Base-by-base conservation (phyloP, 2,113 vertebrate species). In the Datnioides undecimradiatus region DNA sequence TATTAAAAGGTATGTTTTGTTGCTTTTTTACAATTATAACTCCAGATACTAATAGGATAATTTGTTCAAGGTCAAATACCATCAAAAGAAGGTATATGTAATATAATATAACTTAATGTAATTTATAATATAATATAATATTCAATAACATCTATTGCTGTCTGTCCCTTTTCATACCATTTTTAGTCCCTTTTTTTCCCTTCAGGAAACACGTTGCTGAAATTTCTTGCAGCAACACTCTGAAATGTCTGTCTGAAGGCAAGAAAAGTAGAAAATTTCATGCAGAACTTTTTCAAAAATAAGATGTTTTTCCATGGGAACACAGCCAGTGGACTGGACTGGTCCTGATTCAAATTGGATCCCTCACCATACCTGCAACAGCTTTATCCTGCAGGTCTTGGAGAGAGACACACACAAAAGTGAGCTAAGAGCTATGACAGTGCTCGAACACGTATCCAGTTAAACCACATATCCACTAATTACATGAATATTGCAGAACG, bases 401-500 rank as follows among this genome's bases (percentile, higher is more conserved):
- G 27, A 9, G 43, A 34, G 55, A 73, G 49, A 80, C 16, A 3
- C 36, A 62, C 17, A 69, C 45, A 52, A 12, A 57, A 64, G 57
- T 52, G 27, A 66, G 34, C 72, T 48, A 3, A 57, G 34, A 48
- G n/a, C 19, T 45, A 36, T 59, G 17, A 13, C 51, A 40, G 17
- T n/a, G 49, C 3, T 34, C 29, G 34, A 70, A 67, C 62, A 69
- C 29, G 31, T 43, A 41, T 79, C 27, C 29, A 57, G 29, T 62
- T 66, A 63, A 69, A 76, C 46, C 74, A 63, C 36, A 48, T 55
- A 27, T 51, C 21, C 16, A 33, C 36, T 25, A 80, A 74, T 83
- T 73, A 83, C 51, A 68, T 82, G 31, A 85, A 76, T 73, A 57
- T 71, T 80, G 45, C 46, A 17, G 7, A 12, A 64, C 40, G 51